phyloP scores from a whole-genome alignment of 2,888 invertebrate species.

The Rhodophaea formosa region DNA sequence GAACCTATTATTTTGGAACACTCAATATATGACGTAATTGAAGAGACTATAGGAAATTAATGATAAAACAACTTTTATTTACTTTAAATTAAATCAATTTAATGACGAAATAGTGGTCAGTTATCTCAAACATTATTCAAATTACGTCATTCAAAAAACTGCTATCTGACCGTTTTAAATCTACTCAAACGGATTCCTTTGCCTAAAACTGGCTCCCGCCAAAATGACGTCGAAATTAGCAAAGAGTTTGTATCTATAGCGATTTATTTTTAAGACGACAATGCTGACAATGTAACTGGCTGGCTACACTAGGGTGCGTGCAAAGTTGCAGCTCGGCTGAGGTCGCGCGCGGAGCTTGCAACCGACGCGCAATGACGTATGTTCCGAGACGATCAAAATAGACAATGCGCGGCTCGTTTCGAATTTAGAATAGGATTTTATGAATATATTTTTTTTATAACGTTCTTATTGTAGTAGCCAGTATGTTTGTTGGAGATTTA shows the following conservation, averaged over 20 bases:
- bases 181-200: not conserved
- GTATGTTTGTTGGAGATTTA: not conserved
- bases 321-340: slow-evolving; percentile 11
- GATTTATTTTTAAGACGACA: slow-evolving; percentile 5
- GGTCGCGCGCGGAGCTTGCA: slow-evolving; percentile 10
- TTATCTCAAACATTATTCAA: not conserved
- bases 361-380: slow-evolving; percentile 12
- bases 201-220: slow-evolving; percentile 6
- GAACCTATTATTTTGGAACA: not conserved
- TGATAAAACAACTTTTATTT: not conserved
- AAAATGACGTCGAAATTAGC: slow-evolving; percentile 1
- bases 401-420: slow-evolving; percentile 5
- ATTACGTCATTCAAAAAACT: not conserved
- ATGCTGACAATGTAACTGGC: slow-evolving; percentile 13
- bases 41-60: not conserved
- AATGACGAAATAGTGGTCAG: not conserved
- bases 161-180: not conserved
- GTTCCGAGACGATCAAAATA: slow-evolving; percentile 10
- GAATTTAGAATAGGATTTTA: not conserved
- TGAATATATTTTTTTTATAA: not conserved
- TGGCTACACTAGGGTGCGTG: slow-evolving; percentile 7
- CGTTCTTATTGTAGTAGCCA: not conserved
- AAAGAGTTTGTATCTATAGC: slow-evolving; percentile 9
- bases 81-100: not conserved
- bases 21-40: not conserved